Percentiles rank a stretch among this genome's conserved stretches.
Conservation (phyloP, 1,140 invertebrate genomes). For the Theocolax elegans region DNA sequence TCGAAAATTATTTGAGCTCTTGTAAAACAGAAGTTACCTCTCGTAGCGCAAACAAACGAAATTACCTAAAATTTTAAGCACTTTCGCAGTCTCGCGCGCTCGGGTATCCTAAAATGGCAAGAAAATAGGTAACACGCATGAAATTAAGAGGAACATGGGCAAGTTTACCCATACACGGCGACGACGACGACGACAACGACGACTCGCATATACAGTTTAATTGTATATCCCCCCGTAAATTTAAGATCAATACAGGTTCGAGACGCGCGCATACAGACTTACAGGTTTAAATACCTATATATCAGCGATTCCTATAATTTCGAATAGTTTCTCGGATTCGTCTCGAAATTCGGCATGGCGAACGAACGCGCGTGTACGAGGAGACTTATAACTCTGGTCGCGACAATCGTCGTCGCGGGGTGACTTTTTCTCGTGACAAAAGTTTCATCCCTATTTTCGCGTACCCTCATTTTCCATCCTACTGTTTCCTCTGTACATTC, state of each 20-base stretch:
- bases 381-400: slow-evolving; percentile 1
- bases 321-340: too few species aligned
- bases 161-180: not conserved
- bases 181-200: not conserved
- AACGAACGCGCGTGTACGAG: not conserved
- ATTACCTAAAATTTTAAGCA: too few species aligned
- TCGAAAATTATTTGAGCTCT: too few species aligned
- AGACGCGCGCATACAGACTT: too few species aligned
- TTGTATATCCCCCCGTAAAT: not conserved
- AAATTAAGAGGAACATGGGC: not conserved
- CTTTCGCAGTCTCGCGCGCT: too few species aligned
- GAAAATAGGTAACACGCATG: too few species aligned
- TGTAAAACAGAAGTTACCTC: too few species aligned
- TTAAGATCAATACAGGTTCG: slow-evolving; percentile 13
- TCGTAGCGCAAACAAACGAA: too few species aligned
- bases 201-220: not conserved
- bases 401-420: slow-evolving; percentile 7
- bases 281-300: too few species aligned
- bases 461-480: slow-evolving; percentile 11
- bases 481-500: not conserved
- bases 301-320: too few species aligned
- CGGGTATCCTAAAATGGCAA: too few species aligned
- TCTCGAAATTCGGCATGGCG: too few species aligned
- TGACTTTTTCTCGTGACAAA: slow-evolving; percentile 20
- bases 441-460: slow-evolving; percentile 7